Conservation (phyloP, 1,140 invertebrate genomes). For the Drosophila sp. region DNA sequence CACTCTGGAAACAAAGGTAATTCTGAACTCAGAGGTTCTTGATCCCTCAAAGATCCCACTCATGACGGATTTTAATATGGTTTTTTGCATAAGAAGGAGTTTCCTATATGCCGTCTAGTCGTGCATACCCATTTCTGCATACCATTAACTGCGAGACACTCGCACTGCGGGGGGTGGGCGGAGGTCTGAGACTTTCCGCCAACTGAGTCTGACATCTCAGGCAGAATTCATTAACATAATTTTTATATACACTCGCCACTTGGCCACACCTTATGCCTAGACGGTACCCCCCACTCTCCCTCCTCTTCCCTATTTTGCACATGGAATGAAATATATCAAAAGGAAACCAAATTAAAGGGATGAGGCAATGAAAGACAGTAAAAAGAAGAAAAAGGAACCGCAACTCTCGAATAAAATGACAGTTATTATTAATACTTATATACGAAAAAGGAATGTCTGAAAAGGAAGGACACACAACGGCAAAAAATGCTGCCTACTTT, state of each 20-base stretch:
- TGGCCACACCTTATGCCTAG: conserved; percentile 51
- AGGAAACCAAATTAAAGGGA: conserved; percentile 25
- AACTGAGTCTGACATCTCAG: conserved; percentile 36
- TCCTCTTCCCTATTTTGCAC: neutral
- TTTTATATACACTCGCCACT: conserved; percentile 68
- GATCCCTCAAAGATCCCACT: no score
- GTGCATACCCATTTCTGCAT: neutral
- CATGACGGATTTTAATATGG: no score
- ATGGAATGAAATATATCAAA: conserved; percentile 33
- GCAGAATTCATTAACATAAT: conserved; percentile 73
- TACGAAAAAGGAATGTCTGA: conserved; percentile 18
- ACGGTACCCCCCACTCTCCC: conserved; percentile 13
- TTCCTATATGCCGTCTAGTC: neutral
- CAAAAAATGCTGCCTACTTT: conserved; percentile 63
- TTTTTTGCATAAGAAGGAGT: no score
- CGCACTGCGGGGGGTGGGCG: conserved; percentile 6
- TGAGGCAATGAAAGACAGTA: conserved; percentile 36
- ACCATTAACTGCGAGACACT: conserved; percentile 38
- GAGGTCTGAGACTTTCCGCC: conserved; percentile 17
- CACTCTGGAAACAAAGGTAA: no score
- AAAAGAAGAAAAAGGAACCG: conserved; percentile 1
- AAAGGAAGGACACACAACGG: neutral
- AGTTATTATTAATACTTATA: conserved; percentile 73
- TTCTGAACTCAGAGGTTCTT: no score
- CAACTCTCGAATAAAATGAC: conserved; percentile 49